Conservation (phyloP, 2,888 invertebrate genomes). For the Aromia moschata region DNA sequence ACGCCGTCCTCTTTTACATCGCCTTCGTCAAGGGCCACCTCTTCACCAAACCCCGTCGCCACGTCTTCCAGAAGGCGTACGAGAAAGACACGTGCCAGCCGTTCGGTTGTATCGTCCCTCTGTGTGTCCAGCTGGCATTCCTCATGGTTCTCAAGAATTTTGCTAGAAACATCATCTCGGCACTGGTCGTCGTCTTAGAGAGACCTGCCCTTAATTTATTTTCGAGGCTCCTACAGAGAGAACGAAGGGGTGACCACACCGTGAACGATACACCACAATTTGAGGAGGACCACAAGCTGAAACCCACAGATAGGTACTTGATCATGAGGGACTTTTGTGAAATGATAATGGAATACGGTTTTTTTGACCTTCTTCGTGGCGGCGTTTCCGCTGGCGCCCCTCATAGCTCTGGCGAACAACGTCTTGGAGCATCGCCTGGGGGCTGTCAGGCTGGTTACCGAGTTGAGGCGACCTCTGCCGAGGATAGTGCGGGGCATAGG, state of each 20-base stretch:
- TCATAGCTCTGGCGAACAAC: slow-evolving; percentile 72
- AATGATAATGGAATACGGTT: not conserved
- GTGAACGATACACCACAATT: not conserved
- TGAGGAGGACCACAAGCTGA: not conserved
- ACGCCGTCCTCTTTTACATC: not conserved
- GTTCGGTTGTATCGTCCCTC: not conserved
- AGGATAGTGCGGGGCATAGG: slow-evolving; percentile 44
- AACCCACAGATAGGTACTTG: not conserved
- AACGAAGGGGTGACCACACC: not conserved
- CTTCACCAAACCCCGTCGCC: not conserved
- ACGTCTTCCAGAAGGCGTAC: not conserved
- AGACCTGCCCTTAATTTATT: no score
- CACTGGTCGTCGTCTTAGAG: not conserved
- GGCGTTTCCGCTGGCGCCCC: slow-evolving; percentile 72
- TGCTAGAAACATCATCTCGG: not conserved
- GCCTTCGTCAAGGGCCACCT: not conserved
- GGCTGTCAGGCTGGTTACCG: slow-evolving; percentile 46
- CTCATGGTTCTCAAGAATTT: not conserved
- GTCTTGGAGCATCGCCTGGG: slow-evolving; percentile 66
- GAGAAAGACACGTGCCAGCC: slow-evolving; percentile 3
- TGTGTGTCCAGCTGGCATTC: not conserved
- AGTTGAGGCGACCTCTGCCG: slow-evolving; percentile 50
- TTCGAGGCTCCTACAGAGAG: not conserved
- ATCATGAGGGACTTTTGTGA: not conserved
- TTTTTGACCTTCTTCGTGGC: slow-evolving; percentile 65